These are phyloP conservation scores for Camptogramma bilineatum DNA, from an alignment of 2,888 invertebrate genomes.

Conservation along the genomic window DNA sequence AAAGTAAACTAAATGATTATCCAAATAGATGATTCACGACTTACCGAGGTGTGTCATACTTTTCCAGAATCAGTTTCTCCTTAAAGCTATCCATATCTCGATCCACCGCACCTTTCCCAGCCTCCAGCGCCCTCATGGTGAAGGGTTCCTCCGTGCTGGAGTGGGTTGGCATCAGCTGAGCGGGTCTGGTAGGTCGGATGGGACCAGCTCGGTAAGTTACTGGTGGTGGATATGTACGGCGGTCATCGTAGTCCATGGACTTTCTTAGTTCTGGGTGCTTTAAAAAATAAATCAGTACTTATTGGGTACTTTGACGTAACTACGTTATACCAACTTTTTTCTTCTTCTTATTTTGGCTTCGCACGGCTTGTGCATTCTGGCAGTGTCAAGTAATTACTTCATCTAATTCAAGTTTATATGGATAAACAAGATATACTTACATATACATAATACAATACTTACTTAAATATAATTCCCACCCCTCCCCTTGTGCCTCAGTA, in stretches of 20 bases:
- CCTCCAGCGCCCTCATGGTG: neutral
- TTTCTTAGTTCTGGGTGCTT: slow-evolving; percentile 4
- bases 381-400: too few species aligned
- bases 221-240: slow-evolving; percentile 22
- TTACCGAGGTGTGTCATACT: slow-evolving; percentile 47
- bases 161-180: neutral
- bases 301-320: too few species aligned
- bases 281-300: neutral
- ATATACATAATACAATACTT: too few species aligned
- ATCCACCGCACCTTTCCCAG: slow-evolving; percentile 9
- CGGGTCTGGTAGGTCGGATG: slow-evolving; percentile 22
- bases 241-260: slow-evolving; percentile 4
- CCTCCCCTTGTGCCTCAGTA: too few species aligned
- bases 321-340: too few species aligned
- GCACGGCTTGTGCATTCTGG: too few species aligned
- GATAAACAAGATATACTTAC: too few species aligned
- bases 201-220: slow-evolving; percentile 23
- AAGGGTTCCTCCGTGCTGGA: neutral
- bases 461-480: too few species aligned
- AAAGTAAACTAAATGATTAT: too few species aligned
- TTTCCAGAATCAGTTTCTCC: slow-evolving; percentile 47
- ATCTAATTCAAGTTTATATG: too few species aligned
- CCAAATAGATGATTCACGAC: slow-evolving; percentile 3
- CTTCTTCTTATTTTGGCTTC: too few species aligned
- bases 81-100: slow-evolving; percentile 44